A percentile compares a stretch with the other conserved stretches of the same genome.
These are phyloP conservation scores for Allolobophora icterica DNA, from an alignment of 2,888 invertebrate genomes.

Conservation along the genomic window DNA sequence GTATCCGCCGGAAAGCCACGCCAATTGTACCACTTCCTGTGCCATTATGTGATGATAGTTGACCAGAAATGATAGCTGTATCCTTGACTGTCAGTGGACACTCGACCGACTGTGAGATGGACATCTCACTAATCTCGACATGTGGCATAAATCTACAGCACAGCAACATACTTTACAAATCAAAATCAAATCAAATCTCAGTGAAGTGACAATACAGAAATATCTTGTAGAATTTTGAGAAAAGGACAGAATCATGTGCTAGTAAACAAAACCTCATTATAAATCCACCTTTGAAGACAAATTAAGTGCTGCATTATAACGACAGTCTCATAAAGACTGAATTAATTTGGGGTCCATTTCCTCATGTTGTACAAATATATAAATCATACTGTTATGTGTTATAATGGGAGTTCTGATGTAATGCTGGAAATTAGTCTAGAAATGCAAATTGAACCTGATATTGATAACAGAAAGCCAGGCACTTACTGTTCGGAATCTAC, in stretches of 20 bases:
- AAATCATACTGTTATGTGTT: background rate
- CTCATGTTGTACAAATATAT: background rate
- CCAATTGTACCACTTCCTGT: slow-evolving; percentile 79
- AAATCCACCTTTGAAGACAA: background rate
- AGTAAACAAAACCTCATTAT: background rate
- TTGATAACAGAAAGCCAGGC: background rate
- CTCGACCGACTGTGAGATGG: slow-evolving; percentile 89
- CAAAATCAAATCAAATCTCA: background rate
- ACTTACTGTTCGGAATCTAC: background rate
- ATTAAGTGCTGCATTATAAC: background rate
- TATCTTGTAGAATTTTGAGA: background rate
- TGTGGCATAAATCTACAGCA: slow-evolving; percentile 71
- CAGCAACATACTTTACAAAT: background rate
- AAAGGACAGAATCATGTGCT: background rate
- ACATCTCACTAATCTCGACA: slow-evolving; percentile 91
- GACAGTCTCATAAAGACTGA: background rate
- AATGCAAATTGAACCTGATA: background rate
- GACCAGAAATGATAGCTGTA: slow-evolving; percentile 78
- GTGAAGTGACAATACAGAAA: background rate
- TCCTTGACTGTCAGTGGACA: slow-evolving; percentile 86
- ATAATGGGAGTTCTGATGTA: background rate
- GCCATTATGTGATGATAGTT: slow-evolving; percentile 76
- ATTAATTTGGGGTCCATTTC: background rate
- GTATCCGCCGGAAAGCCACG: slow-evolving; percentile 77
- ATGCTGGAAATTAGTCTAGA: background rate